A percentile compares a stretch with the other conserved stretches of the same genome.
Evolutionary conservation across 2,888 invertebrate genomes (phyloP).

Genomic region (Cheilosia soror): DNA sequence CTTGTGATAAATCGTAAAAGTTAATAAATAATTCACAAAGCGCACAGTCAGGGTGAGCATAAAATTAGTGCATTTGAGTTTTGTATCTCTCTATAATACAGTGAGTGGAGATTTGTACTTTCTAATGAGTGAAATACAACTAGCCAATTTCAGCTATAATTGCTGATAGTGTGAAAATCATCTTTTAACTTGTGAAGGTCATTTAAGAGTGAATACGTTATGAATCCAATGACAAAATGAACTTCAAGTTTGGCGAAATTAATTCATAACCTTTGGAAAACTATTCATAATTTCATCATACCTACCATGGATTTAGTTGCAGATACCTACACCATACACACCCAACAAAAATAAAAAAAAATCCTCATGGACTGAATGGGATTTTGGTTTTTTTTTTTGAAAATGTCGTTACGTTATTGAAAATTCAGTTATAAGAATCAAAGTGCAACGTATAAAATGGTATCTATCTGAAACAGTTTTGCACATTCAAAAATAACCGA

Average conservation of each 20-base stretch:
- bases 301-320: not conserved
- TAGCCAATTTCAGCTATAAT: not conserved
- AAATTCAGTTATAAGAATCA: constrained; percentile 61
- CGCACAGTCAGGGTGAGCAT: constrained; percentile 57
- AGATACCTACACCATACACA: constrained; percentile 43
- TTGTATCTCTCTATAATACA: constrained; percentile 16
- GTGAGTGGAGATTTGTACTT: not conserved
- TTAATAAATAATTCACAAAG: constrained; percentile 7
- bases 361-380: not conserved
- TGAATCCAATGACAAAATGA: not conserved
- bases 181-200: constrained; percentile 55
- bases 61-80: constrained; percentile 32
- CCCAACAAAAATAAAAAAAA: not conserved
- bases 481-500: constrained; percentile 48
- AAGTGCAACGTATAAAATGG: constrained; percentile 56
- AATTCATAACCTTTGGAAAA: constrained; percentile 2
- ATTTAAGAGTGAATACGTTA: constrained; percentile 40
- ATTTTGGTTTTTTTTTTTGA: constrained; percentile 11
- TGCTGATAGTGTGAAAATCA: constrained; percentile 1
- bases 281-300: constrained; percentile 9
- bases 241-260: constrained; percentile 17
- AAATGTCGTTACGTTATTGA: constrained; percentile 44
- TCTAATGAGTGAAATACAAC: constrained; percentile 10
- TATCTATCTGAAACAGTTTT: constrained; percentile 52
- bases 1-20: constrained; percentile 30